phyloP scores from a whole-genome alignment of 2,888 invertebrate genomes.

The Sminthurides aquaticus region DNA sequence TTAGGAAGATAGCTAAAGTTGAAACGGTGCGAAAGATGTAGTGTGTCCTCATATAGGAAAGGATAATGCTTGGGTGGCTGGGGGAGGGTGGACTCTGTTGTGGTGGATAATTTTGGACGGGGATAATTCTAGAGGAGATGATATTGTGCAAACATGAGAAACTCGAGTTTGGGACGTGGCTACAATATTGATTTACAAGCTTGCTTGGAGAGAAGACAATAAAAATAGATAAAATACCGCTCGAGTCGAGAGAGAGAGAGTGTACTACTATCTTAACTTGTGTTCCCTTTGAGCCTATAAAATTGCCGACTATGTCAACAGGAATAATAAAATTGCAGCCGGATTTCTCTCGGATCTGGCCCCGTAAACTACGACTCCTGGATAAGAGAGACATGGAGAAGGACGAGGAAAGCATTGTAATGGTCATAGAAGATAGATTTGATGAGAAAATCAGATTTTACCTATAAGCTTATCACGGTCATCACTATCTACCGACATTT shows the following conservation, averaged over 20 bases:
- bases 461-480: neutral
- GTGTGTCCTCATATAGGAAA: too few relatives aligned
- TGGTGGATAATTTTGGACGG: neutral
- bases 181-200: constrained; percentile 25
- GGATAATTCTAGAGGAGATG: too few relatives aligned
- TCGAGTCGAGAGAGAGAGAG: constrained; percentile 12
- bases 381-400: too few relatives aligned
- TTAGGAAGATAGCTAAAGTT: too few relatives aligned
- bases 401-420: neutral
- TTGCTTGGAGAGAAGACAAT: constrained; percentile 21
- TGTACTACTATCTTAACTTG: neutral
- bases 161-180: constrained; percentile 17
- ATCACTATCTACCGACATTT: neutral
- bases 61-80: too few relatives aligned
- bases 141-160: constrained; percentile 24
- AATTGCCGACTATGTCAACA: neutral
- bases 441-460: neutral
- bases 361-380: too few relatives aligned
- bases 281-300: neutral
- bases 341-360: neutral
- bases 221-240: constrained; percentile 21
- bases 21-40: too few relatives aligned
- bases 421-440: neutral
- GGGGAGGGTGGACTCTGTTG: too few relatives aligned
- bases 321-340: neutral